Conservation (phyloP, 2,113 vertebrate species). For the Nyctibius bracteatus region DNA sequence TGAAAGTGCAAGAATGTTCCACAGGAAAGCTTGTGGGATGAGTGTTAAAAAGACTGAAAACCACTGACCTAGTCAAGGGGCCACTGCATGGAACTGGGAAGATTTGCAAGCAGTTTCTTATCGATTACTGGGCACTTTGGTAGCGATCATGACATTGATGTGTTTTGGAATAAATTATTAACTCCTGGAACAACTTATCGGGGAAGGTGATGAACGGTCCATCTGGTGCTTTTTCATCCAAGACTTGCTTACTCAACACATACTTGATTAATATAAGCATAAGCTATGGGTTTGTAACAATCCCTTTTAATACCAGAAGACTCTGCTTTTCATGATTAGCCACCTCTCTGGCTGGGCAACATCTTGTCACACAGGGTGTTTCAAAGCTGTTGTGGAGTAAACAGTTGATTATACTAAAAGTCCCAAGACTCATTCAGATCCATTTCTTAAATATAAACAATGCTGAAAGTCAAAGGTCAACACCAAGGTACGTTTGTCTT, state of each 20-base stretch:
- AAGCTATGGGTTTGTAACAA: not conserved
- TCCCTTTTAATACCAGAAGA: not conserved
- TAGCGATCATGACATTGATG: accelerated
- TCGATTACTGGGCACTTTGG: not conserved
- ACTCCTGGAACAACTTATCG: not conserved
- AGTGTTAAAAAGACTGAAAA: not conserved
- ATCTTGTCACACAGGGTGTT: not conserved
- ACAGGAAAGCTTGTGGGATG: not conserved
- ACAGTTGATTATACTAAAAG: not conserved
- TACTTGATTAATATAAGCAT: not conserved
- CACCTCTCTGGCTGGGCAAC: not conserved
- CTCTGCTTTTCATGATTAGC: not conserved
- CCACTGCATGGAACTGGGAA: not conserved
- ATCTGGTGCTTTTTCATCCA: not conserved
- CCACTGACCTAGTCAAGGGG: not conserved
- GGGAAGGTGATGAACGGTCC: not conserved
- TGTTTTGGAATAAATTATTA: not conserved
- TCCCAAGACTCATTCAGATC: not conserved
- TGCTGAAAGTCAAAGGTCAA: not conserved
- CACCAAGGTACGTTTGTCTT: accelerated
- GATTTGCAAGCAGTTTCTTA: not conserved
- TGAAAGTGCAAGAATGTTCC: not conserved
- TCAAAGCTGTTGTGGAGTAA: not conserved
- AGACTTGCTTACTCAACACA: not conserved
- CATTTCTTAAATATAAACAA: not conserved